Evolutionary conservation across 2,888 invertebrate species (phyloP), one percentile per base, ranked within the genome.

Genomic region (Meganola albula): DNA sequence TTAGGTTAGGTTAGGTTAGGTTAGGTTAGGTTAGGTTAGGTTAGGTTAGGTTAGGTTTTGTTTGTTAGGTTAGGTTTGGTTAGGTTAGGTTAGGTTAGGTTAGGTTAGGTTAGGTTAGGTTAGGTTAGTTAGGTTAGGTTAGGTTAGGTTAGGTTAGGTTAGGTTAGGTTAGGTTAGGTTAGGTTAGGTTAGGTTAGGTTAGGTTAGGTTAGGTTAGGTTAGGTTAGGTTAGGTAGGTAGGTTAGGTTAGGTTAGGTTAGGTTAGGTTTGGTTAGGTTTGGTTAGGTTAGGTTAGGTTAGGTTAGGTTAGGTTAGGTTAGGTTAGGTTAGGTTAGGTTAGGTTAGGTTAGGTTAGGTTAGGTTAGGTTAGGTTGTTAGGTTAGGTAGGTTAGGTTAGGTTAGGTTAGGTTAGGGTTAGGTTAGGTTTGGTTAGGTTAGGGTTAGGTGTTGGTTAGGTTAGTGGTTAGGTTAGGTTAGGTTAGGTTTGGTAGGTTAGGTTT

Each of bases 381-480:
- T 13, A 12, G 10, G 16, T 16, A 5, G 6, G 16, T 4, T 16
- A 5, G 6, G 16, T 4, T 16, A 5, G 6, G 16, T 4, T 16
- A 5, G 6, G 16, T 4, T 16, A 5, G 6, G 16, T 4, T 16
- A 5, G 6, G 16, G 16, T 16, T 31, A 24, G 31, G 24, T 22
- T 22, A 14, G 24, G 31, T 24, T 31, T 24, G 22, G 22, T 22
- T 22, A 31, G 22, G 22, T 22, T 22, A 31, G 31, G 31, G 24
- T 31, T 24, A 24, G 31, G 24, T 31, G 24, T n/a, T n/a, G 25
- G 31, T 24, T 31, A 24, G 25, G 14, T 31, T 16, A 18, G 31
- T 24, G 31, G 31, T 31, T 31, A 31, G 25, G 31, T 24, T 31
- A 24, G 25, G 14, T 31, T 16, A 18, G 31, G 14, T 31, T 16